Conservation (phyloP, 2,797 vertebrate genomes). For the Smutsia temminckii region DNA sequence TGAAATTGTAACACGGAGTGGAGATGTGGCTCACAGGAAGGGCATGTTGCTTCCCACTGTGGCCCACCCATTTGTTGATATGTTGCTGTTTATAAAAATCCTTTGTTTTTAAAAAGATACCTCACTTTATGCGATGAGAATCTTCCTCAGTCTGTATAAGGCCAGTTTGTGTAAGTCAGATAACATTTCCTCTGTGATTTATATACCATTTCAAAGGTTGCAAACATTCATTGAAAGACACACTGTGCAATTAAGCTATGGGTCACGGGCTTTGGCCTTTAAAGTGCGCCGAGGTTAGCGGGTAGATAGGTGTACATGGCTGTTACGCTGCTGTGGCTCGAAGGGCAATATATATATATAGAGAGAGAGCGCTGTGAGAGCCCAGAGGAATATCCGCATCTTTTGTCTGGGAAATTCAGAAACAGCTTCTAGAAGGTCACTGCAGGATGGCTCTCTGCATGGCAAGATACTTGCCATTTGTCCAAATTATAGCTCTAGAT, state of each 20-base stretch:
- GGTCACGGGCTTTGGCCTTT: not conserved
- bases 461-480: not conserved
- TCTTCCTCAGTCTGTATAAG: not conserved
- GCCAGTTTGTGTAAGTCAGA: not conserved
- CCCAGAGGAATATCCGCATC: not conserved
- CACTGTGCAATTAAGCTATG: not conserved
- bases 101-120: slow-evolving; percentile 48
- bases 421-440: not conserved
- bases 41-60: not conserved
- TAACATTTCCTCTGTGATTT: slow-evolving; percentile 26
- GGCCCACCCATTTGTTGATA: not conserved
- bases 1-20: not conserved
- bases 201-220: not conserved
- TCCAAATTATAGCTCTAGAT: not conserved
- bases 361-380: not conserved
- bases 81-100: slow-evolving; percentile 34
- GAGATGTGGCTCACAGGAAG: not conserved
- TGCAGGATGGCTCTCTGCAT: not conserved
- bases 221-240: not conserved
- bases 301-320: not conserved
- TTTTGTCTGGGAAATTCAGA: not conserved
- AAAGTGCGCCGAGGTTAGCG: not conserved
- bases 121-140: not conserved
- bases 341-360: not conserved
- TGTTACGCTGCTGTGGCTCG: not conserved